A percentile compares a stretch with the other conserved stretches of the same genome.
Conservation (phyloP, 2,888 invertebrate species). For the Ochropleura leucogaster region DNA sequence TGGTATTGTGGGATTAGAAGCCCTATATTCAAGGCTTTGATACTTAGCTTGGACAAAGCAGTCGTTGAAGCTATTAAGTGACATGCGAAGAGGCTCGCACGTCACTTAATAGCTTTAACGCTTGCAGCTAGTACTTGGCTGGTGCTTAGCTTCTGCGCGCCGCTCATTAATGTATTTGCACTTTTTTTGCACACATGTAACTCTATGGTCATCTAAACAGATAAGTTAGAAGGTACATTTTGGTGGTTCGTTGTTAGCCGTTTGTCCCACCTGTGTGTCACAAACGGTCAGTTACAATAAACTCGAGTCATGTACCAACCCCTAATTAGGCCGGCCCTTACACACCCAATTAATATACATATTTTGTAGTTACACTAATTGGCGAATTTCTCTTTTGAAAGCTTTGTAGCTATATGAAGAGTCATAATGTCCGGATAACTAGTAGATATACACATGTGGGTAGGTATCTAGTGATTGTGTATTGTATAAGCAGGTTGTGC, state of each 20-base stretch:
- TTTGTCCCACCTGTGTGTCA: constrained; percentile 68
- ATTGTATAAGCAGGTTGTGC: not conserved
- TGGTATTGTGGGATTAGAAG: too few species aligned
- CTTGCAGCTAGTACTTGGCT: too few species aligned
- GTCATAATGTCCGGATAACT: not conserved
- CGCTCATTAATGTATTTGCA: too few species aligned
- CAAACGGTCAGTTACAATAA: constrained; percentile 81
- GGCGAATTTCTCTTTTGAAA: constrained; percentile 74
- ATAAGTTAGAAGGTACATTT: not conserved
- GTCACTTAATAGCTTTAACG: too few species aligned
- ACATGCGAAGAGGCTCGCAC: too few species aligned
- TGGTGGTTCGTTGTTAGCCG: not conserved
- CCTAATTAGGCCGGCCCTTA: constrained; percentile 85
- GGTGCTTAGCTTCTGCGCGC: too few species aligned
- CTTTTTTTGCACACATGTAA: too few species aligned
- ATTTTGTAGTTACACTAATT: constrained; percentile 84
- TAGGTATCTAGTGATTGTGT: not conserved
- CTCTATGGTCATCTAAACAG: too few species aligned
- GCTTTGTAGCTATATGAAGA: constrained; percentile 14
- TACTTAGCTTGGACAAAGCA: too few species aligned
- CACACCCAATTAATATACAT: constrained; percentile 85
- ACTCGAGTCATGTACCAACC: constrained; percentile 79
- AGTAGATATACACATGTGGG: not conserved
- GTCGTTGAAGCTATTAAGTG: too few species aligned
- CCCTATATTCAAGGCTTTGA: too few species aligned